These are phyloP conservation scores for Scotopteryx bipunctaria DNA, from an alignment of 2,888 invertebrate genomes.

Conservation along the genomic window DNA sequence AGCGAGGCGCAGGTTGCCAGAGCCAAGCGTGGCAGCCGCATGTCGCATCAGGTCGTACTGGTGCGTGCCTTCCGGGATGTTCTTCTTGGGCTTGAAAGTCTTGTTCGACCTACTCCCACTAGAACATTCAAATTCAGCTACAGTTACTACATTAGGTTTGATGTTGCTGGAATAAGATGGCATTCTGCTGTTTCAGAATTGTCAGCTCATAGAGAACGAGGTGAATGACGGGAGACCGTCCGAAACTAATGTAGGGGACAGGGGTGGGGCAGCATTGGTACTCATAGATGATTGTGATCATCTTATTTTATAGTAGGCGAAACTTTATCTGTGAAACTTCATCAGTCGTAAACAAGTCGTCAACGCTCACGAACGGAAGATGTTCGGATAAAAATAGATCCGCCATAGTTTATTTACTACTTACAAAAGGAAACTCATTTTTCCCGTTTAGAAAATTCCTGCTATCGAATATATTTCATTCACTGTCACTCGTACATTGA, in stretches of 20 bases:
- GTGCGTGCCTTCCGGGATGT: conserved; percentile 99
- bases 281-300: conserved; percentile 15
- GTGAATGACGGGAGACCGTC: neutral
- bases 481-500: conserved; percentile 66
- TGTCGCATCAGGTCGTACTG: conserved; percentile 99
- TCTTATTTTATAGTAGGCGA: conserved; percentile 38
- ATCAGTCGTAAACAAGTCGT: conserved; percentile 69
- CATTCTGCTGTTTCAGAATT: neutral
- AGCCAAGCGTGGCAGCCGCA: conserved; percentile 98
- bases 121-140: too few relatives aligned
- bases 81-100: conserved; percentile 99
- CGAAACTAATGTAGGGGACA: neutral
- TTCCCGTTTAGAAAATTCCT: conserved; percentile 46
- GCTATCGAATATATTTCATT: conserved; percentile 42
- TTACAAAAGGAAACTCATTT: conserved; percentile 87
- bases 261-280: conserved; percentile 15
- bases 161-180: too few relatives aligned
- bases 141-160: too few relatives aligned
- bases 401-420: conserved; percentile 55
- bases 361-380: conserved; percentile 52
- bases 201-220: neutral
- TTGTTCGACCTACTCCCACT: conserved; percentile 96
- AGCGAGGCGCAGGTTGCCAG: conserved; percentile 97
- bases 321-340: conserved; percentile 43
- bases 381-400: conserved; percentile 67